Percentiles rank a stretch among this genome's conserved stretches.
These are phyloP conservation scores for Oncorhynchus keta DNA, from an alignment of 2,113 vertebrate genomes.

Conservation along the genomic window DNA sequence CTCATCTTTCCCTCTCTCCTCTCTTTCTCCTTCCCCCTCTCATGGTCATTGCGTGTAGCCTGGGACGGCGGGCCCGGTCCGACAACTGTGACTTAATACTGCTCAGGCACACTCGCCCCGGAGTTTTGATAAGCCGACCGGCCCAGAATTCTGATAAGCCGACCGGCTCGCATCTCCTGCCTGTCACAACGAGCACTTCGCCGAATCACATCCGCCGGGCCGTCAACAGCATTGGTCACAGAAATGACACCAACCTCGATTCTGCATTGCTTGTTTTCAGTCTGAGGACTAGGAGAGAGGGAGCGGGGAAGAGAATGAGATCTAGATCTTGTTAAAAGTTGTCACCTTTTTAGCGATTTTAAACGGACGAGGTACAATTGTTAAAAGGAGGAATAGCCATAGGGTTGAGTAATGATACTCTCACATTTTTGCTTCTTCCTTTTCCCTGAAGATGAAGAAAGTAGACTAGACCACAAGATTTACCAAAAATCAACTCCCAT, in stretches of 20 bases:
- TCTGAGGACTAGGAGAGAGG: not conserved
- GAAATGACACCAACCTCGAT: not conserved
- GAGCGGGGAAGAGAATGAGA: not conserved
- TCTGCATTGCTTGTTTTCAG: not conserved
- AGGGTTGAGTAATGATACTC: too few species aligned
- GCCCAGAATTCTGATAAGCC: not conserved
- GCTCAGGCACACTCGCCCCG: not conserved
- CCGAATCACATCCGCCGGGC: not conserved
- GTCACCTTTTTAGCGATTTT: too few species aligned
- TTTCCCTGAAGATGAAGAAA: too few species aligned
- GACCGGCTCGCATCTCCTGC: not conserved
- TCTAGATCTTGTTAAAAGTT: too few species aligned
- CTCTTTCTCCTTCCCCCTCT: not conserved
- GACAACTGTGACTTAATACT: not conserved
- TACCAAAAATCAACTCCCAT: too few species aligned
- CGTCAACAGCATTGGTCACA: slow-evolving; percentile 1
- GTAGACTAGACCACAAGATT: too few species aligned
- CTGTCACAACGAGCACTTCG: not conserved
- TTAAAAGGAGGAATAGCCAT: too few species aligned
- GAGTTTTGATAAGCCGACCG: not conserved
- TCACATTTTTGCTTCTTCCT: too few species aligned
- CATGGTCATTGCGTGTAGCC: not conserved
- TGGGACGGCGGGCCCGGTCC: not conserved
- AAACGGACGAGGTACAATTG: too few species aligned
- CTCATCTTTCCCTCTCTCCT: not conserved